A percentile compares a stretch with the other conserved stretches of the same genome.
Evolutionary conservation across 2,888 invertebrate species (phyloP).

Genomic region (Acleris laterana): DNA sequence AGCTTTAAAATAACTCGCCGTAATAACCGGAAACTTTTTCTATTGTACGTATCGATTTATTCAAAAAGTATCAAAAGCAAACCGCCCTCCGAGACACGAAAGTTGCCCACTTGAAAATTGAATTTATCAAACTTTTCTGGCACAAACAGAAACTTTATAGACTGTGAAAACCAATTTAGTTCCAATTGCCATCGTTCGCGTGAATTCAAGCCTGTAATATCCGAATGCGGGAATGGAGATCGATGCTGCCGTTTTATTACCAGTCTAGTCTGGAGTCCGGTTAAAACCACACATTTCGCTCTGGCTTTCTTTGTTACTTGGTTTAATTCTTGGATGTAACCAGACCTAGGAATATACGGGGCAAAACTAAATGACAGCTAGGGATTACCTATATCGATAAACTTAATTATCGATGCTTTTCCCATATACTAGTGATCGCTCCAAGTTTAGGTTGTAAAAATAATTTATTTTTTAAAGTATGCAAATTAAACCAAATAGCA

Average conservation of each 20-base stretch:
- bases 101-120: conserved; percentile 78
- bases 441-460: too few relatives aligned
- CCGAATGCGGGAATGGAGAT: conserved; percentile 47
- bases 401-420: too few relatives aligned
- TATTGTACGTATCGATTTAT: conserved; percentile 69
- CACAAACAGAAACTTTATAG: conserved; percentile 80
- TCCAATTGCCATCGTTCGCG: conserved; percentile 72
- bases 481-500: too few relatives aligned
- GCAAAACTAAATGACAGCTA: too few relatives aligned
- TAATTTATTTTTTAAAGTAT: too few relatives aligned
- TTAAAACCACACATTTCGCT: conserved; percentile 39
- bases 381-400: too few relatives aligned
- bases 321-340: too few relatives aligned
- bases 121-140: conserved; percentile 80
- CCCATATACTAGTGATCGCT: too few relatives aligned
- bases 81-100: conserved; percentile 68
- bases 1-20: conserved; percentile 11
- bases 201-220: conserved; percentile 59
- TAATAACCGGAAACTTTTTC: conserved; percentile 55
- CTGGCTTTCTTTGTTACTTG: conserved; percentile 7
- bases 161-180: conserved; percentile 79
- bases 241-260: conserved; percentile 6
- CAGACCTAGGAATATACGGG: too few relatives aligned
- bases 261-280: conserved; percentile 19
- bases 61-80: conserved; percentile 79